Percentiles rank a stretch among this genome's conserved stretches.
Conservation (phyloP, 2,888 invertebrate species). For the Lepeophtheirus nordmannii region DNA sequence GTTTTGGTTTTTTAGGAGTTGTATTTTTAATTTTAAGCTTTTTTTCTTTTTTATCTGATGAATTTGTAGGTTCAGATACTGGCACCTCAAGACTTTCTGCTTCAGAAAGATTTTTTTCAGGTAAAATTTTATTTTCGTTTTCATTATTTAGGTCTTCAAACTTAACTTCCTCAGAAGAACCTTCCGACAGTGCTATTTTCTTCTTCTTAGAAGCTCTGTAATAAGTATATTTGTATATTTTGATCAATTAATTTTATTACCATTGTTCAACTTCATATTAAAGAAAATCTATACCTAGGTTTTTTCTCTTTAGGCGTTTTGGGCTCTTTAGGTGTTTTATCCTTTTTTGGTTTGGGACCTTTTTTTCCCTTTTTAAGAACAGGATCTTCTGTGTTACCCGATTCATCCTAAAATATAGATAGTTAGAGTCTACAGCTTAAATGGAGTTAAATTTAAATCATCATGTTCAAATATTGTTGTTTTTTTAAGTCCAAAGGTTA, state of each 20-base stretch:
- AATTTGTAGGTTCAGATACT: not conserved
- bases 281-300: constrained; percentile 18
- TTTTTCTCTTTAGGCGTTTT: constrained; percentile 43
- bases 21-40: constrained; percentile 27
- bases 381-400: constrained; percentile 10
- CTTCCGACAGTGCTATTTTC: not conserved
- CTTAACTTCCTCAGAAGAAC: not conserved
- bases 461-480: no score
- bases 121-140: not conserved
- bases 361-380: constrained; percentile 20
- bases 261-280: not conserved
- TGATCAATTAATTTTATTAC: not conserved
- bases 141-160: not conserved
- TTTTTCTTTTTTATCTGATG: constrained; percentile 26
- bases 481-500: no score
- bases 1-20: constrained; percentile 29
- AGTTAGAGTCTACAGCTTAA: no score
- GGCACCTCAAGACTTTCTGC: not conserved
- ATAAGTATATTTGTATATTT: not conserved
- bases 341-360: constrained; percentile 26
- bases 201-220: not conserved
- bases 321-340: constrained; percentile 43
- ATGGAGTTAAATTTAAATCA: no score
- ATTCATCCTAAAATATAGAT: constrained; percentile 22
- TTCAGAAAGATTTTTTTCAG: not conserved